phyloP scores from a whole-genome alignment of 2,888 invertebrate genomes.

The Nipponacmea schrenckii region DNA sequence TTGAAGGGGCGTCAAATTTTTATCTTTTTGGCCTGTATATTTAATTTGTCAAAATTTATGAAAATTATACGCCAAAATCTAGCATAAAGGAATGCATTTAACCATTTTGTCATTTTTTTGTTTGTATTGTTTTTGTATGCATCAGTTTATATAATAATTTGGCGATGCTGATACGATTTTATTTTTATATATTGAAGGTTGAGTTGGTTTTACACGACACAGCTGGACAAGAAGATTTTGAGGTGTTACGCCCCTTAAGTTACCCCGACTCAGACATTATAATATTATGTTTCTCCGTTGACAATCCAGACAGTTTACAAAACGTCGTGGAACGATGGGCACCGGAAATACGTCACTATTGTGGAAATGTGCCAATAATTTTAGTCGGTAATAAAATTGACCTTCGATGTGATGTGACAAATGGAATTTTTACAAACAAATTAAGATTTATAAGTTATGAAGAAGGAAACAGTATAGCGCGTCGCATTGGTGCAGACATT shows the following conservation, averaged over 20 bases:
- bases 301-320: neutral
- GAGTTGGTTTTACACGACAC: neutral
- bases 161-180: no score
- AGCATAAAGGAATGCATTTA: no score
- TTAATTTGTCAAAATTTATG: no score
- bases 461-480: neutral
- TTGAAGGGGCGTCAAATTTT: no score
- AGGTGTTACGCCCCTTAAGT: neutral
- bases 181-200: neutral
- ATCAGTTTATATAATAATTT: no score
- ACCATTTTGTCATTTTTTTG: no score
- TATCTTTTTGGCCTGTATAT: no score
- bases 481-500: neutral
- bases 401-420: neutral
- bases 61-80: no score
- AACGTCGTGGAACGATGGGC: neutral
- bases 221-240: neutral
- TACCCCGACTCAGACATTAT: neutral
- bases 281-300: neutral
- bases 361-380: neutral
- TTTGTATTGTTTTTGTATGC: no score
- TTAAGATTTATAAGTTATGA: neutral
- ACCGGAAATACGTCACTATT: slow-evolving; percentile 4
- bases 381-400: neutral
- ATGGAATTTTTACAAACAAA: neutral